phyloP scores from a whole-genome alignment of 2,113 vertebrate species.

The Anolis carolinensis region DNA sequence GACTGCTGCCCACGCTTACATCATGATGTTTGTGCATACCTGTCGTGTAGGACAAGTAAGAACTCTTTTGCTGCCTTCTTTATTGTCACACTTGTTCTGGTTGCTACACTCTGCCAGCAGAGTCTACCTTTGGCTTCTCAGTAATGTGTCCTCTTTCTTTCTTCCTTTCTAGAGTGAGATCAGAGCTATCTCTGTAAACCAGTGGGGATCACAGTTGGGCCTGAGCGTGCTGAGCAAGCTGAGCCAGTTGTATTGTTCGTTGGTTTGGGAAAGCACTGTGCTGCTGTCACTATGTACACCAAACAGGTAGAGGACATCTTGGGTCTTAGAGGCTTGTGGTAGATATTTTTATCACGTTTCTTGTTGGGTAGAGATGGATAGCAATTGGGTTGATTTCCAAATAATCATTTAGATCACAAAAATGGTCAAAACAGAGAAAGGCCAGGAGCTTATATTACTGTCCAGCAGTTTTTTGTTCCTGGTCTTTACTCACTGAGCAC shows the following conservation, averaged over 20 bases:
- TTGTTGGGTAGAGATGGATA: background rate
- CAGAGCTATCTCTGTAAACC: slow-evolving; percentile 93
- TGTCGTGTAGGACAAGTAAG: slow-evolving; percentile 92
- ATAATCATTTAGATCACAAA: background rate
- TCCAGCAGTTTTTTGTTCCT: too few relatives aligned
- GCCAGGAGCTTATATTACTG: background rate
- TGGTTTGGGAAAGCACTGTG: slow-evolving; percentile 96
- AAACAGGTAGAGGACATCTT: slow-evolving; percentile 82
- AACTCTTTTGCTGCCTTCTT: background rate
- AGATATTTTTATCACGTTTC: background rate
- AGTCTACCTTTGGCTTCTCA: slow-evolving; percentile 6
- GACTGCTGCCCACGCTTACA: slow-evolving; percentile 95
- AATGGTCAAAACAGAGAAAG: background rate
- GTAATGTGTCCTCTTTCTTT: background rate
- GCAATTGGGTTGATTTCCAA: background rate
- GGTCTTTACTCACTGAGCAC: too few relatives aligned
- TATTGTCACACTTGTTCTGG: background rate
- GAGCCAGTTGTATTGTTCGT: slow-evolving; percentile 93
- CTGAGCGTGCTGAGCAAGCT: slow-evolving; percentile 91
- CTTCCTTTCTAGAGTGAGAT: slow-evolving; percentile 86
- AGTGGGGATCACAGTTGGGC: slow-evolving; percentile 94
- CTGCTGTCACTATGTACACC: slow-evolving; percentile 94
- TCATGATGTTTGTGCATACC: slow-evolving; percentile 97
- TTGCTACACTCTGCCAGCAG: background rate
- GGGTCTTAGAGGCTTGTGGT: background rate